Evolutionary conservation across 1,140 invertebrate species (phyloP).

Genomic region (Diprion similis): DNA sequence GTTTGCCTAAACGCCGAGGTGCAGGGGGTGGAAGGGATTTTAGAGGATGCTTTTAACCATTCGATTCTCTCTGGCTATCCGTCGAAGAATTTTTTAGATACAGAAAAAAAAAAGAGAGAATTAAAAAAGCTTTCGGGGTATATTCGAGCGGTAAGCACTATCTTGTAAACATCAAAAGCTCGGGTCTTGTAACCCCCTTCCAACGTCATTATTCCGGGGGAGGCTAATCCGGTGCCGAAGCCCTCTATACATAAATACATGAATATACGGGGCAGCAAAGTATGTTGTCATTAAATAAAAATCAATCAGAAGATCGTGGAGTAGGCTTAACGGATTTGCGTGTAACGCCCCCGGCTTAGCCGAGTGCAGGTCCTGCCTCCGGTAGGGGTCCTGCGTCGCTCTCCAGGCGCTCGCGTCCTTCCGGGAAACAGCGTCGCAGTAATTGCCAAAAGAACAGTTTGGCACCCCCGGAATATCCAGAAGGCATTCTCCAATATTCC

Average conservation of each 20-base stretch:
- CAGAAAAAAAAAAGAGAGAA: background rate
- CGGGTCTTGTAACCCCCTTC: background rate
- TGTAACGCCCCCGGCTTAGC: conserved; percentile 54
- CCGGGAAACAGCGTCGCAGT: conserved; percentile 15
- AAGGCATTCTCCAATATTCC: no score
- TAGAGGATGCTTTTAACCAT: background rate
- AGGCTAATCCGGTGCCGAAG: conserved; percentile 44
- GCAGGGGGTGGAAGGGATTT: conserved; percentile 25
- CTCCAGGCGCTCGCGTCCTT: conserved; percentile 27
- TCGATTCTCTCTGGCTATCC: no score
- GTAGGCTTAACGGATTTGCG: conserved; percentile 62
- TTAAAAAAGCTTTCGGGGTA: no score
- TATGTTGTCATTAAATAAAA: conserved; percentile 64
- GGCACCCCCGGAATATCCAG: no score
- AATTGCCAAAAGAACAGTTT: conserved; percentile 25
- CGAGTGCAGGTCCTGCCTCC: background rate
- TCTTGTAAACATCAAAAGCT: background rate
- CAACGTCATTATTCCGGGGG: conserved; percentile 44
- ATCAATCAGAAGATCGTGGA: conserved; percentile 61
- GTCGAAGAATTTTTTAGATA: background rate
- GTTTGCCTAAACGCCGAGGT: background rate
- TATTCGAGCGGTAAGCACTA: background rate
- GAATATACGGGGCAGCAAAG: conserved; percentile 49
- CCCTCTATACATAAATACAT: conserved; percentile 51
- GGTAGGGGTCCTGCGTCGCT: conserved; percentile 32